Evolutionary conservation across 2,888 invertebrate species (phyloP).

Genomic region (Ochropleura plecta): DNA sequence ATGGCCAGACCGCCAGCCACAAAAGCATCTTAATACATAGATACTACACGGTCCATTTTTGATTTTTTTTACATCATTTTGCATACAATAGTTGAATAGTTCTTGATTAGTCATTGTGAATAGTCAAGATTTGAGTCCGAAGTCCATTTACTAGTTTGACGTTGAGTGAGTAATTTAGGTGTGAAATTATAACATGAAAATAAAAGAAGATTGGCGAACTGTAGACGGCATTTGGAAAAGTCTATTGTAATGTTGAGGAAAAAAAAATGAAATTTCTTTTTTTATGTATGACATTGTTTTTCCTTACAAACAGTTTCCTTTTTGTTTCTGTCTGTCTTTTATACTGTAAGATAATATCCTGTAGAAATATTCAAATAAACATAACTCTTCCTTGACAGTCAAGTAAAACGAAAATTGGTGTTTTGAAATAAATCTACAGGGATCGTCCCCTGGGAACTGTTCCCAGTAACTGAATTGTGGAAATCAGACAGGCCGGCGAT

Average conservation of each 20-base stretch:
- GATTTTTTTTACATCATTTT: constrained; percentile 11
- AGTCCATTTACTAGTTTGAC: neutral
- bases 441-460: neutral
- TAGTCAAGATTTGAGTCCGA: neutral
- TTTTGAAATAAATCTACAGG: neutral
- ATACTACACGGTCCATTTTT: neutral
- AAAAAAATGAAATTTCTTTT: neutral
- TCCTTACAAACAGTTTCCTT: no score
- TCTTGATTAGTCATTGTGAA: constrained; percentile 27
- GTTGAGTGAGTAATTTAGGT: neutral
- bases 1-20: no score
- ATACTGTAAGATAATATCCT: neutral
- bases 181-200: neutral
- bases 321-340: neutral
- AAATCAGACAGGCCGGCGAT: neutral
- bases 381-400: no score
- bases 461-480: neutral
- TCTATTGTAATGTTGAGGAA: neutral
- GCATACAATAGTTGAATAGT: constrained; percentile 4
- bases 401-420: neutral
- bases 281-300: neutral
- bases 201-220: neutral
- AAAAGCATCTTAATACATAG: neutral
- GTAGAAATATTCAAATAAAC: neutral
- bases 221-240: neutral